Percentiles rank a stretch among this genome's conserved stretches.
phyloP scores from a whole-genome alignment of 2,113 vertebrate genomes.

The Sceloporus tristichus region DNA sequence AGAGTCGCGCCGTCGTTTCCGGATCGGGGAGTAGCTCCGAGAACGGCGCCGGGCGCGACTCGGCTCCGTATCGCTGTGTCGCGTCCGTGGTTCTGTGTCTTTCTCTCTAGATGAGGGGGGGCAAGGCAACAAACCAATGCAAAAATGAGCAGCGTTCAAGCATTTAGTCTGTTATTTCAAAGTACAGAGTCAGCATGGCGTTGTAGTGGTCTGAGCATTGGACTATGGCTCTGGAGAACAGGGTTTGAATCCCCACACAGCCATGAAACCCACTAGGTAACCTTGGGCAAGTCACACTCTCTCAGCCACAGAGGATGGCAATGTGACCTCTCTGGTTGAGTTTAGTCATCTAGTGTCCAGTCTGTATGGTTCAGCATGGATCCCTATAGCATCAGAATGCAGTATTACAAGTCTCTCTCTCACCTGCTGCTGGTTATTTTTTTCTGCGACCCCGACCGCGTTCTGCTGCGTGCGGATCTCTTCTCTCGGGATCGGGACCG shows the following conservation, averaged over 20 bases:
- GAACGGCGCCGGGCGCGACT: slow-evolving; percentile 89
- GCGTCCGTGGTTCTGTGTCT: slow-evolving; percentile 83
- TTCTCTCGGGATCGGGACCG: slow-evolving; percentile 84
- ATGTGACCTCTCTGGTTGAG: no score
- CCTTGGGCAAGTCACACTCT: no score
- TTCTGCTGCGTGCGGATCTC: slow-evolving; percentile 73
- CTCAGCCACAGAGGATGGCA: no score
- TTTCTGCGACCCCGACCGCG: slow-evolving; percentile 77
- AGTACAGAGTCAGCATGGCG: no score
- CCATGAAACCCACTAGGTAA: no score
- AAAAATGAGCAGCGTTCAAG: no score
- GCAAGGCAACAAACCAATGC: neutral
- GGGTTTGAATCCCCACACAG: no score
- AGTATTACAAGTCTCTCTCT: neutral
- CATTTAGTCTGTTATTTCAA: no score
- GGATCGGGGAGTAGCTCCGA: slow-evolving; percentile 96
- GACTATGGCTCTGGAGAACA: no score
- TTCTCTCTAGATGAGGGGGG: slow-evolving; percentile 81
- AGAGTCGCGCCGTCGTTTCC: slow-evolving; percentile 95
- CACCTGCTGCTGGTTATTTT: slow-evolving; percentile 83
- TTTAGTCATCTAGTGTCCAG: no score
- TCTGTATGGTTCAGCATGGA: no score
- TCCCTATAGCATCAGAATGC: neutral
- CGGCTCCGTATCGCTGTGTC: slow-evolving; percentile 87
- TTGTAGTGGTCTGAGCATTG: no score